Conservation (phyloP, 1,140 invertebrate genomes). For the Drosophila parabipectinata region DNA sequence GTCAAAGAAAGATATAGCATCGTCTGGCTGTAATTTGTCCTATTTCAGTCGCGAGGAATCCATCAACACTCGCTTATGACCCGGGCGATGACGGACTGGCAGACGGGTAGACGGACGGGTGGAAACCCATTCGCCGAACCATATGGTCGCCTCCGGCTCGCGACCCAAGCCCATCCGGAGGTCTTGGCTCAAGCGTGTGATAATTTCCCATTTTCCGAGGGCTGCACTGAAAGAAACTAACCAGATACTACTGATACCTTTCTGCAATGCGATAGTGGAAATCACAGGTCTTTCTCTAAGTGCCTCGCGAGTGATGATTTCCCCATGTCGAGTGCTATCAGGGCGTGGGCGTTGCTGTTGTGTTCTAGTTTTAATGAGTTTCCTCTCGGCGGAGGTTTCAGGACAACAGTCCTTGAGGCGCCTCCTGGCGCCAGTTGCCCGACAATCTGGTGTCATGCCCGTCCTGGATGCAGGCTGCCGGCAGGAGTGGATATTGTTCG, state of each 20-base stretch:
- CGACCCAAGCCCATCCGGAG: constrained; percentile 11
- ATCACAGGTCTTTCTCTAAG: constrained; percentile 20
- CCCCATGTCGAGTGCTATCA: constrained; percentile 28
- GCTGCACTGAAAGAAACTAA: constrained; percentile 1
- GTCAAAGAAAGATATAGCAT: constrained; percentile 52
- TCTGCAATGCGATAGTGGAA: too few relatives aligned
- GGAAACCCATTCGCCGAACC: constrained; percentile 27
- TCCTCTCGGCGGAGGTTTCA: constrained; percentile 57
- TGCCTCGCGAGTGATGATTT: constrained; percentile 52
- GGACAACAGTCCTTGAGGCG: constrained; percentile 64
- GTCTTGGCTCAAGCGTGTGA: constrained; percentile 24
- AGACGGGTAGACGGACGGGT: background rate
- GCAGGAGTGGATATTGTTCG: constrained; percentile 25
- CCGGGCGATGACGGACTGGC: constrained; percentile 25
- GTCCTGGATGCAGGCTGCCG: constrained; percentile 33
- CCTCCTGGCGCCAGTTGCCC: constrained; percentile 71
- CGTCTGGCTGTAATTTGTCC: constrained; percentile 60
- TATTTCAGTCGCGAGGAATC: constrained; percentile 56
- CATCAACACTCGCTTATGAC: constrained; percentile 47
- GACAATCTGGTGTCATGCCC: constrained; percentile 29
- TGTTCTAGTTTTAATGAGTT: constrained; percentile 80
- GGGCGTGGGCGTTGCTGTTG: constrained; percentile 45
- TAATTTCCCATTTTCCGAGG: constrained; percentile 23
- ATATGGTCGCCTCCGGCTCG: constrained; percentile 45
- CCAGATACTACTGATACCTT: too few relatives aligned